Conservation (phyloP, 2,797 vertebrate genomes). For the Triplophysa yarkandensis region DNA sequence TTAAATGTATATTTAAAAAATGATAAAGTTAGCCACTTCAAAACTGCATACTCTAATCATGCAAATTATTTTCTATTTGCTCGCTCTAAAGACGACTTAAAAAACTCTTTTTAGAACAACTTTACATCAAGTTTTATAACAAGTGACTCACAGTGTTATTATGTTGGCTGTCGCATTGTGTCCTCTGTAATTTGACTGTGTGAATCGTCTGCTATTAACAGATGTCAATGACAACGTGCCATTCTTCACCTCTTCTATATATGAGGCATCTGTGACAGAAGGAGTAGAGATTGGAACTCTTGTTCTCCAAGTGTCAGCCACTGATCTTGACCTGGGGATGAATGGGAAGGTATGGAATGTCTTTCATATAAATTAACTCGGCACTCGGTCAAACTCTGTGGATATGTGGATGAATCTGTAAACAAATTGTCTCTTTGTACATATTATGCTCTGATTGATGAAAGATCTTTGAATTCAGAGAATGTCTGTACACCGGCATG, state of each 20-base stretch:
- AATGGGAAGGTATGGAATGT: constrained; percentile 81
- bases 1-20: no score
- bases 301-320: constrained; percentile 84
- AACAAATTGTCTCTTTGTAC: neutral
- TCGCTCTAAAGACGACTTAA: neutral
- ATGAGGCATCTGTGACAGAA: constrained; percentile 85
- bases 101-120: no score
- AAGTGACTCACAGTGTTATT: neutral
- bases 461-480: constrained; percentile 3
- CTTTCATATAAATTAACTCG: neutral
- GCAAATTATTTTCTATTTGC: neutral
- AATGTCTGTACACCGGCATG: neutral
- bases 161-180: neutral
- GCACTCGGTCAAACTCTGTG: neutral
- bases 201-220: constrained; percentile 54
- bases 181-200: neutral
- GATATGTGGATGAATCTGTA: neutral
- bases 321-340: constrained; percentile 82
- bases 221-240: constrained; percentile 93
- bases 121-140: neutral
- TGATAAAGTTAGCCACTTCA: neutral
- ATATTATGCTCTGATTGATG: neutral
- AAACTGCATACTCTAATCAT: no score
- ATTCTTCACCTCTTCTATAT: constrained; percentile 90
- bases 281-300: constrained; percentile 80